Percentiles rank a stretch among this genome's conserved stretches.
phyloP scores from a whole-genome alignment of 2,888 invertebrate genomes.

The Clistopyga incitator region DNA sequence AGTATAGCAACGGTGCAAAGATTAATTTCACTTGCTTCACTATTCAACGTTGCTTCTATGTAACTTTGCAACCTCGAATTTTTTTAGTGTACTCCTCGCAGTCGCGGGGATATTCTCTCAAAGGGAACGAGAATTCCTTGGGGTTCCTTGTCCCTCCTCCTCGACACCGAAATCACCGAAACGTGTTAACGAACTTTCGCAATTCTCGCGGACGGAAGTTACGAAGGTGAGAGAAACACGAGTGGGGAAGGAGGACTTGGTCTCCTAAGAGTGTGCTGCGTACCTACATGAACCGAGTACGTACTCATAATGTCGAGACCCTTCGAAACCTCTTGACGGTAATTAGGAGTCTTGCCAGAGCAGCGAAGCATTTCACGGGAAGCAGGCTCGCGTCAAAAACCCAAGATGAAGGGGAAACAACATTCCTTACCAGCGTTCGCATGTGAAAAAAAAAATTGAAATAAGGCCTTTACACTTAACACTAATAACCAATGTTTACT shows the following conservation, averaged over 20 bases:
- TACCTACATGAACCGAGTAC: slow-evolving; percentile 52
- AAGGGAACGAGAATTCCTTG: neutral
- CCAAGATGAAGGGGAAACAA: slow-evolving; percentile 42
- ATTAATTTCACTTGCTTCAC: neutral
- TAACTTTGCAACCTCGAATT: neutral
- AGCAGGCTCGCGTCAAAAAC: slow-evolving; percentile 37
- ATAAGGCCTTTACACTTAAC: slow-evolving; percentile 8
- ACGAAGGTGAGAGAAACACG: slow-evolving; percentile 61
- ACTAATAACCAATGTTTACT: slow-evolving; percentile 22
- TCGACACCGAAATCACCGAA: slow-evolving; percentile 59
- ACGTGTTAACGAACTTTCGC: slow-evolving; percentile 69
- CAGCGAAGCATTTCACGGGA: slow-evolving; percentile 45
- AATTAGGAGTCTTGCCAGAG: slow-evolving; percentile 65
- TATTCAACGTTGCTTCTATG: neutral
- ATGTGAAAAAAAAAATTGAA: slow-evolving; percentile 28
- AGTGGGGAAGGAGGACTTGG: slow-evolving; percentile 44
- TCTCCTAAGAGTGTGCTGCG: slow-evolving; percentile 42
- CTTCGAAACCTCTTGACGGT: slow-evolving; percentile 61
- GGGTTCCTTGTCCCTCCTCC: slow-evolving; percentile 28
- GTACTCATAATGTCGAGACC: slow-evolving; percentile 63
- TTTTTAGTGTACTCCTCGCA: slow-evolving; percentile 21
- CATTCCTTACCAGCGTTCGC: slow-evolving; percentile 26
- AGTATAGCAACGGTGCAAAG: neutral
- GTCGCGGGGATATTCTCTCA: neutral
- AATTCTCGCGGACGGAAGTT: slow-evolving; percentile 51